Percentiles rank a stretch among this genome's conserved stretches.
These are phyloP conservation scores for Pomatostomus ruficeps DNA, from an alignment of 2,113 vertebrate genomes.

Conservation along the genomic window DNA sequence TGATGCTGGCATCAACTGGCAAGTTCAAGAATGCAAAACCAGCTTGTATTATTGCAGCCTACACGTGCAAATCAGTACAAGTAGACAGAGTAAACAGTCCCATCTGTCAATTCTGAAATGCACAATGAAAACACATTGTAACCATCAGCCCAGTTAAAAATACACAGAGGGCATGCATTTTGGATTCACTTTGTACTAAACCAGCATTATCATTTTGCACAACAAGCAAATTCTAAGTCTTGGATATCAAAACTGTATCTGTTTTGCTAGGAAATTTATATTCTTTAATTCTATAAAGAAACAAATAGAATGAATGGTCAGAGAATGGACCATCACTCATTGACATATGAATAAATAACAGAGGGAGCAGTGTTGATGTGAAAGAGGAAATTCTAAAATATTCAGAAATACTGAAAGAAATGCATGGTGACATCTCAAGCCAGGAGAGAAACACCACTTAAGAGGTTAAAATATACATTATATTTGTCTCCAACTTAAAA, in stretches of 20 bases:
- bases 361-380: not conserved
- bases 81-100: constrained; percentile 67
- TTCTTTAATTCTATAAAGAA: not conserved
- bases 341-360: not conserved
- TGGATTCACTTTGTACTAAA: constrained; percentile 43
- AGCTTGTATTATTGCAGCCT: constrained; percentile 58
- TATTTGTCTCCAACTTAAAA: not conserved
- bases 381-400: not conserved
- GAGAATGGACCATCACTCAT: not conserved
- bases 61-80: constrained; percentile 64
- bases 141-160: constrained; percentile 57
- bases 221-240: constrained; percentile 13
- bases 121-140: constrained; percentile 61
- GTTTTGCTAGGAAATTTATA: not conserved
- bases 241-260: not conserved
- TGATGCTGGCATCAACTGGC: constrained; percentile 36
- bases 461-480: not conserved
- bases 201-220: constrained; percentile 15
- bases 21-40: constrained; percentile 65
- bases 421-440: not conserved
- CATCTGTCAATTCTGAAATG: constrained; percentile 64
- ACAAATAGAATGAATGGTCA: not conserved
- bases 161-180: constrained; percentile 24
- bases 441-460: not conserved
- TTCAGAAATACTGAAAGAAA: not conserved